Evolutionary conservation across 2,797 vertebrate genomes (phyloP), one percentile per base, ranked within the genome.

Genomic region (Hippopotamyrus pictus): DNA sequence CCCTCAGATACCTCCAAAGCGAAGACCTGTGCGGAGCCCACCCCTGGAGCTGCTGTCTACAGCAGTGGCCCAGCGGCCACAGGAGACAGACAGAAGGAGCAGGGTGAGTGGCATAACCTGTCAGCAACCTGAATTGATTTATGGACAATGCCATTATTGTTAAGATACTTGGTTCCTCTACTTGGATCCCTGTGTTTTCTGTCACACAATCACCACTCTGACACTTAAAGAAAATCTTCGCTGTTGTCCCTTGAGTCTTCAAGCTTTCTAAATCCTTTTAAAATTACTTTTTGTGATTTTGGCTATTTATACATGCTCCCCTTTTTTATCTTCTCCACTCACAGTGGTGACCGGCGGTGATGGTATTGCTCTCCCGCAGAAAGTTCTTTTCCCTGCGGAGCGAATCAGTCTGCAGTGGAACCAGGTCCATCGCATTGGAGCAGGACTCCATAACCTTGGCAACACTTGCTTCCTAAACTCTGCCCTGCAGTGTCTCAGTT

Each of bases 401-500:
- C 97, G 98, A 87, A 97, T 99, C 86, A 96, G 93, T 91, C 95
- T 99, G 86, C 98, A 98, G 91, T 99, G 99, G 99, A 95, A 96
- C 0, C 97, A 98, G 90, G 94, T 95, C 51, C 97, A 98, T 0
- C 97, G 96, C 69, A 96, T 98, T 87, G 98, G 99, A 93, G 98
- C 98, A 37, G 99, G 98, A 25, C 97, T 99, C 91, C 97, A 98
- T 93, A 99, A 99, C 91, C 95, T 99, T 76, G 98, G 99, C 93
- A 99, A 99, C 91, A 99, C 98, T 0, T 99, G 99, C 91, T 99
- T 99, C 93, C 96, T 99, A 76, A 99, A 99, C 93, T 97, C 98
- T 3, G 97, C 97, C 9, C 93, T 99, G 57, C 99, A 99, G 89
- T 99, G 99, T 95, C 95, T 99, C 90, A 97, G 98, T 5, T 99